Conservation (phyloP, 1,140 invertebrate species). For the Temnothorax nylanderi region DNA sequence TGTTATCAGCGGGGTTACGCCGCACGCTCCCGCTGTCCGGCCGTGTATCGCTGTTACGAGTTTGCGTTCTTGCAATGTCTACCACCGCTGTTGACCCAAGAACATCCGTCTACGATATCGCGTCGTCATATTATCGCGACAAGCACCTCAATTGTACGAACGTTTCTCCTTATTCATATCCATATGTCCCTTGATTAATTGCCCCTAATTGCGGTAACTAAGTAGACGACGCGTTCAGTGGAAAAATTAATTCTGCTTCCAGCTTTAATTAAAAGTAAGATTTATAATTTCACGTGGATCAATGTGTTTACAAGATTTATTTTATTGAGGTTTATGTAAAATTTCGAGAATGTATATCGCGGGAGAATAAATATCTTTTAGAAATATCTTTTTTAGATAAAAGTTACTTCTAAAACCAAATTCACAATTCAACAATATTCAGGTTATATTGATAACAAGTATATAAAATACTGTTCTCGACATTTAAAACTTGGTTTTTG, state of each 20-base stretch:
- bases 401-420: neutral
- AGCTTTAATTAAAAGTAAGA: neutral
- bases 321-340: neutral
- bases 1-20: constrained; percentile 83
- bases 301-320: neutral
- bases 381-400: neutral
- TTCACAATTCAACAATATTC: neutral
- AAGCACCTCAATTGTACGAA: neutral
- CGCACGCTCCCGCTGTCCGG: constrained; percentile 78
- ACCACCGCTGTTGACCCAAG: constrained; percentile 46
- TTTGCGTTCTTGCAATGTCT: constrained; percentile 79
- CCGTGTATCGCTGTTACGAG: constrained; percentile 79
- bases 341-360: neutral
- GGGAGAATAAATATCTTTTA: neutral
- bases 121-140: neutral
- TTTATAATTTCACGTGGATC: neutral
- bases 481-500: neutral
- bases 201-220: neutral
- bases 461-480: neutral
- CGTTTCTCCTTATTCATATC: neutral
- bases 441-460: neutral
- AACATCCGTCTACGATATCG: constrained; percentile 22
- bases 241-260: neutral
- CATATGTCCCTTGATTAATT: neutral
- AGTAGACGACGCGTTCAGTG: neutral